A percentile compares a stretch with the other conserved stretches of the same genome.
Conservation (phyloP, 2,797 vertebrate genomes). For the Pseudomugil tenellus region DNA sequence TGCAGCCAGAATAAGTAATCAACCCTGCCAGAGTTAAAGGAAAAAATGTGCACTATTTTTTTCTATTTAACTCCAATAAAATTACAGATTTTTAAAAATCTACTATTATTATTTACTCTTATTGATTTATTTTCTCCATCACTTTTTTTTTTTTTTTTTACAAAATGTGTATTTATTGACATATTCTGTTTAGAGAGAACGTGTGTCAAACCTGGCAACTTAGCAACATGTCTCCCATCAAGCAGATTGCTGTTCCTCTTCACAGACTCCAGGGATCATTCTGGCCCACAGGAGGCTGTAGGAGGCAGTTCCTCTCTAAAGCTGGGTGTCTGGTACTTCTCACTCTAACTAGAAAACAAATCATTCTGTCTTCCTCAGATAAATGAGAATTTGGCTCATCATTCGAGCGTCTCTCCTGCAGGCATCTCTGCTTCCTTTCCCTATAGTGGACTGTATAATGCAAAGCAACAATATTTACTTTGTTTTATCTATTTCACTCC, state of each 20-base stretch:
- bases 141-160: too few species aligned
- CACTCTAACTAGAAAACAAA: slow-evolving; percentile 38
- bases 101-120: too few species aligned
- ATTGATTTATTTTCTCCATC: too few species aligned
- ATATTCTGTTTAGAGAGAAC: background rate
- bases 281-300: slow-evolving; percentile 20
- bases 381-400: slow-evolving; percentile 32
- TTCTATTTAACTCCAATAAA: background rate
- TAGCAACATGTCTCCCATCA: background rate
- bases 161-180: background rate
- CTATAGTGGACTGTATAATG: slow-evolving; percentile 18
- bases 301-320: slow-evolving; percentile 24
- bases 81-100: background rate
- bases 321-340: slow-evolving; percentile 55
- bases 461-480: slow-evolving; percentile 35
- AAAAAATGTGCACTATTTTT: background rate
- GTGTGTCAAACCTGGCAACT: slow-evolving; percentile 6
- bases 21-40: background rate
- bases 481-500: slow-evolving; percentile 40
- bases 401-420: slow-evolving; percentile 23
- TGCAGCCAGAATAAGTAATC: too few species aligned
- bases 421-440: slow-evolving; percentile 14
- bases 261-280: slow-evolving; percentile 19
- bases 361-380: slow-evolving; percentile 28
- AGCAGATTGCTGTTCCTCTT: slow-evolving; percentile 22